Evolutionary conservation across 92 coral and sea anemone genomes (phyloP).

Genomic region (Paragorgia papillata): DNA sequence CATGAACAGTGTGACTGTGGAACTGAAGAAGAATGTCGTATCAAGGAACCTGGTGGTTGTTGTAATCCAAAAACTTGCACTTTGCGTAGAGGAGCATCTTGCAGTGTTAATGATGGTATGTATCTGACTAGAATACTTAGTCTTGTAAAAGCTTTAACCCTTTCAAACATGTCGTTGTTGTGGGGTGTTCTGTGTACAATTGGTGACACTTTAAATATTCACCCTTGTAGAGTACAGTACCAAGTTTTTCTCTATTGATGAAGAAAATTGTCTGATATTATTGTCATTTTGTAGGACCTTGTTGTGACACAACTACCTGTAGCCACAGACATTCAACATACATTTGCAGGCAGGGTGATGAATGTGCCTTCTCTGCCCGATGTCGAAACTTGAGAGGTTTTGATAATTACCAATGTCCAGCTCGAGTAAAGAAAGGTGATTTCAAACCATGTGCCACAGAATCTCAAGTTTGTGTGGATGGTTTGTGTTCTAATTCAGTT

Average conservation of each 20-base stretch:
- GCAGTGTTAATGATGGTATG: slow-evolving; percentile 37
- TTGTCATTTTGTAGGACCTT: slow-evolving; percentile 5
- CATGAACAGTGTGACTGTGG: slow-evolving; percentile 94
- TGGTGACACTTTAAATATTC: no score
- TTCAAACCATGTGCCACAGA: slow-evolving; percentile 65
- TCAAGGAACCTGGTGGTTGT: slow-evolving; percentile 56
- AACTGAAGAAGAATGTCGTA: slow-evolving; percentile 59
- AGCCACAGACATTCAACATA: slow-evolving; percentile 31
- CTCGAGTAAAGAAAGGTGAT: slow-evolving; percentile 47
- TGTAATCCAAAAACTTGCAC: slow-evolving; percentile 61
- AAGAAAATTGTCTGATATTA: no score
- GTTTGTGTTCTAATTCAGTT: slow-evolving; percentile 79
- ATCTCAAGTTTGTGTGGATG: slow-evolving; percentile 71
- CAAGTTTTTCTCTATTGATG: no score
- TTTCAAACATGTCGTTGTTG: no score
- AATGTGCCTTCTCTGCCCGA: slow-evolving; percentile 62
- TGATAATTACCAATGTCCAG: slow-evolving; percentile 57
- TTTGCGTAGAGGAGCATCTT: slow-evolving; percentile 30
- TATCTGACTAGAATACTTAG: no score
- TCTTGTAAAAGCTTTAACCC: no score
- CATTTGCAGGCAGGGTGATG: slow-evolving; percentile 66
- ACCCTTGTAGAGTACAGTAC: no score
- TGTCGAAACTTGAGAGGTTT: slow-evolving; percentile 63
- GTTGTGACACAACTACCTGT: slow-evolving; percentile 40
- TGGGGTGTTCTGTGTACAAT: no score